Percentiles rank a stretch among this genome's conserved stretches.
Conservation (phyloP, 2,888 invertebrate genomes). For the Drosophila birchii region DNA sequence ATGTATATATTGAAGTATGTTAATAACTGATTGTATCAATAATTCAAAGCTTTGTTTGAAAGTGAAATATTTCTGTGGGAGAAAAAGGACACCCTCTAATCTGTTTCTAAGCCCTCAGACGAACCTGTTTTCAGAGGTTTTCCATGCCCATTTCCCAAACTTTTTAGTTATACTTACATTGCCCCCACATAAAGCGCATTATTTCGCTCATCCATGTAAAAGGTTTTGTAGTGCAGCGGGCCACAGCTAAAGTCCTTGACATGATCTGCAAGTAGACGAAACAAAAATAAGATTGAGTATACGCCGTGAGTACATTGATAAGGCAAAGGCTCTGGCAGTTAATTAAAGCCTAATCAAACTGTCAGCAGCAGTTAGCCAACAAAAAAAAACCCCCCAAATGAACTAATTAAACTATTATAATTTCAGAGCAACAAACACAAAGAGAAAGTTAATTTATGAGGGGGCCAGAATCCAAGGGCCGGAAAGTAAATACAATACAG, state of each 20-base stretch:
- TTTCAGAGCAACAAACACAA: slow-evolving; percentile 46
- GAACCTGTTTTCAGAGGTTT: not conserved
- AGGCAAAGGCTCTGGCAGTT: slow-evolving; percentile 74
- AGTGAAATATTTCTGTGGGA: not conserved
- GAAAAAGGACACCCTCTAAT: not conserved
- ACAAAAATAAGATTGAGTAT: slow-evolving; percentile 25
- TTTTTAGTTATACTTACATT: slow-evolving; percentile 90
- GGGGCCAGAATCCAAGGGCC: slow-evolving; percentile 22
- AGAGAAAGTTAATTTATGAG: slow-evolving; percentile 69
- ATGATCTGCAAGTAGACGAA: slow-evolving; percentile 90
- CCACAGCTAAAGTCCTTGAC: slow-evolving; percentile 96
- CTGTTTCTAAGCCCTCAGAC: not conserved
- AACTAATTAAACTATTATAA: slow-evolving; percentile 80
- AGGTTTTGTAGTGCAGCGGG: slow-evolving; percentile 95
- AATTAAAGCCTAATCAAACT: slow-evolving; percentile 75
- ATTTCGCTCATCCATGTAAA: slow-evolving; percentile 93
- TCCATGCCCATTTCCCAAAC: not conserved
- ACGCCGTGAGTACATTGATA: slow-evolving; percentile 38
- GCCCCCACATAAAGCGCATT: slow-evolving; percentile 96
- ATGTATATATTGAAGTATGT: not conserved
- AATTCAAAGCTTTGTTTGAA: not conserved
- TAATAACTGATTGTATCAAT: slow-evolving; percentile 17
- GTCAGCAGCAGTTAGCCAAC: slow-evolving; percentile 61
- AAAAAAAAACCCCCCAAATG: slow-evolving; percentile 32
- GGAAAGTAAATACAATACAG: slow-evolving; percentile 33